These are phyloP conservation scores for Drosophila serrata DNA, from an alignment of 1,140 invertebrate species.

Conservation along the genomic window DNA sequence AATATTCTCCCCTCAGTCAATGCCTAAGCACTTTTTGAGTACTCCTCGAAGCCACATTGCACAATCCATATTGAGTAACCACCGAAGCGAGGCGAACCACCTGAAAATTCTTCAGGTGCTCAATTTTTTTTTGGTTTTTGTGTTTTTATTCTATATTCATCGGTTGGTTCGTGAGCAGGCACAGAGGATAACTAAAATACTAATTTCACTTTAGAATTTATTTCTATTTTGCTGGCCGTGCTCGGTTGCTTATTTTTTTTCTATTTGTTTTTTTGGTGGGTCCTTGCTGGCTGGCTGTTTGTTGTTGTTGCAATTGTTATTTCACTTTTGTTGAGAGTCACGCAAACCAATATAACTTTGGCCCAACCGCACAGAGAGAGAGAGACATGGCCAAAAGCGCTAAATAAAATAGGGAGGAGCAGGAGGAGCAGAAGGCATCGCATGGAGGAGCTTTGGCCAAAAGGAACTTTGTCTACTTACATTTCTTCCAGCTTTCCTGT, in stretches of 20 bases:
- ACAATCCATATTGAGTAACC: conserved; percentile 11
- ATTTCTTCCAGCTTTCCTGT: conserved; percentile 24
- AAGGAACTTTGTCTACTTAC: conserved; percentile 27
- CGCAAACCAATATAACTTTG: conserved; percentile 84
- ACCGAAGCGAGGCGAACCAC: conserved; percentile 14
- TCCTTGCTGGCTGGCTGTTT: background rate
- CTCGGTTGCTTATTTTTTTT: conserved; percentile 64
- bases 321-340: conserved; percentile 82
- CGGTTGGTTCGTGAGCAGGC: conserved; percentile 51
- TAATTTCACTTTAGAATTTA: conserved; percentile 84
- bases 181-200: conserved; percentile 81
- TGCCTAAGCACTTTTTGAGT: conserved; percentile 65
- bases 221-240: conserved; percentile 47
- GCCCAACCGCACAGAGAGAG: conserved; percentile 76
- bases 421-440: conserved; percentile 7
- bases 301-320: conserved; percentile 76
- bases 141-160: conserved; percentile 27
- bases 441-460: background rate
- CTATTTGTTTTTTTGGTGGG: conserved; percentile 60
- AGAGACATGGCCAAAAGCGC: conserved; percentile 69
- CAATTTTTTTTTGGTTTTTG: conserved; percentile 20
- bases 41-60: conserved; percentile 32
- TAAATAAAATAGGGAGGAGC: no score
- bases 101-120: conserved; percentile 44
- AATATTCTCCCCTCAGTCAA: background rate